phyloP scores from a whole-genome alignment of 2,113 vertebrate genomes.

The Barnardius zonarius region DNA sequence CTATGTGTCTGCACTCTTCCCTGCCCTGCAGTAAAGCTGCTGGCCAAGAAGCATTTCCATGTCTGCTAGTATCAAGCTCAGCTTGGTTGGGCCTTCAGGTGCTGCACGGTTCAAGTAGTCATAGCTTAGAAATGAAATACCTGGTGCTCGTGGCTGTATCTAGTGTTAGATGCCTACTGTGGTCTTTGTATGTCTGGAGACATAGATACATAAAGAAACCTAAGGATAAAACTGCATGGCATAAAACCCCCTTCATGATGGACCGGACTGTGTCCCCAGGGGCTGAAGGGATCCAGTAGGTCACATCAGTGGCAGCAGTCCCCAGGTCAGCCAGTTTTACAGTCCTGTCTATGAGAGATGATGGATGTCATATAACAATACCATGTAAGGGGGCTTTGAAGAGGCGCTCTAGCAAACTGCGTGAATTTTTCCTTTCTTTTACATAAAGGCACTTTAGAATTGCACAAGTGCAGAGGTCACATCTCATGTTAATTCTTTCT shows the following conservation, averaged over 20 bases:
- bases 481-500: not conserved
- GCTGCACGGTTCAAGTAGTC: not conserved
- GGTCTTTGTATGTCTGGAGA: not conserved
- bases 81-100: not conserved
- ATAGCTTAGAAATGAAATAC: not conserved
- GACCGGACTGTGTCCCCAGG: not conserved
- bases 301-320: not conserved
- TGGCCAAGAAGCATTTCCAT: not conserved
- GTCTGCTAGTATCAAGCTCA: not conserved
- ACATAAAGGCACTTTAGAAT: not conserved
- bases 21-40: not conserved
- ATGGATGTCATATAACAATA: not conserved
- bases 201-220: not conserved
- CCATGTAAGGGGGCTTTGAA: not conserved
- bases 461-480: not conserved
- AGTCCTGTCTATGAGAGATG: not conserved
- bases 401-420: not conserved
- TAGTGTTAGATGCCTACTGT: not conserved
- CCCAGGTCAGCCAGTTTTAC: not conserved
- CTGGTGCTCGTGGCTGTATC: not conserved
- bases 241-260: rapidly evolving
- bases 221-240: not conserved
- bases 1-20: not conserved
- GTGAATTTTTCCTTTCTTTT: not conserved
- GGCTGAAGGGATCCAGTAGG: not conserved